Percentiles rank a stretch among this genome's conserved stretches.
Evolutionary conservation across 2,888 invertebrate species (phyloP).

Genomic region (Orthosia cruda): DNA sequence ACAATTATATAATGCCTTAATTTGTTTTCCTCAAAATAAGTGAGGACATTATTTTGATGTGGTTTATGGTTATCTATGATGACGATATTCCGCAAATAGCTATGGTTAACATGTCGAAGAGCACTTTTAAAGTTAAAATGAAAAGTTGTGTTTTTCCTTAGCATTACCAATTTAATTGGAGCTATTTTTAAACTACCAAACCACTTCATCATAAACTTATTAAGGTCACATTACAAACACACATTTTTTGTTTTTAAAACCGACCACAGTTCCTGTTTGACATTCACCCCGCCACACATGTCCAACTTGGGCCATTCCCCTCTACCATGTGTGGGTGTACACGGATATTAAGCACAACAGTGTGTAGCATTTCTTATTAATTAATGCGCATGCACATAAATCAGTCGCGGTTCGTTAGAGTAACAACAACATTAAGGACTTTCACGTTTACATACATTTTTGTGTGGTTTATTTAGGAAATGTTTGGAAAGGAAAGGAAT

Average conservation of each 20-base stretch:
- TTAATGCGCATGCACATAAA: slow-evolving; percentile 90
- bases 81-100: no score
- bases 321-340: slow-evolving; percentile 75
- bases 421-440: slow-evolving; percentile 84
- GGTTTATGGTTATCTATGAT: no score
- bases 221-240: background rate
- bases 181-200: background rate
- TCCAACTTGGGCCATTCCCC: slow-evolving; percentile 57
- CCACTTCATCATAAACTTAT: background rate
- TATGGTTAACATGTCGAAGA: no score
- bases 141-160: background rate
- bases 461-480: slow-evolving; percentile 29
- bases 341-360: slow-evolving; percentile 69
- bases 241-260: background rate
- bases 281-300: slow-evolving; percentile 52
- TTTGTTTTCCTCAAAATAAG: no score
- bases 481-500: slow-evolving; percentile 8
- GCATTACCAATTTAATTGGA: background rate
- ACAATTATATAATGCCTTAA: background rate
- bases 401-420: slow-evolving; percentile 91
- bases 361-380: slow-evolving; percentile 89
- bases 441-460: slow-evolving; percentile 77
- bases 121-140: no score
- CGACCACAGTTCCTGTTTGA: slow-evolving; percentile 16
- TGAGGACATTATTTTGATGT: background rate